These are phyloP conservation scores for Phodopus roborovskii DNA, from an alignment of 2,113 vertebrate species.

Conservation along the genomic window DNA sequence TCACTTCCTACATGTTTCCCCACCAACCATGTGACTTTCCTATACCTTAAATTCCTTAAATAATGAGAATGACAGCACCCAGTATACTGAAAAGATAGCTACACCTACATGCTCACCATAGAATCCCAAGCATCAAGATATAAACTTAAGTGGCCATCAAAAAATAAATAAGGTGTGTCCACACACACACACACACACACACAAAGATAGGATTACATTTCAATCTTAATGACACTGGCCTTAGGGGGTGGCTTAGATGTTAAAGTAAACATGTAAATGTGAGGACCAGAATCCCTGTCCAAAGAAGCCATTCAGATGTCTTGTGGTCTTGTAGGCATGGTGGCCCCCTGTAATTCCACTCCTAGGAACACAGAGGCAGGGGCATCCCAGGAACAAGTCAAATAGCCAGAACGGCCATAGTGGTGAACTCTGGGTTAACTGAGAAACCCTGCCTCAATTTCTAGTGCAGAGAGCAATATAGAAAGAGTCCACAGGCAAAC, in stretches of 20 bases:
- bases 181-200: neutral
- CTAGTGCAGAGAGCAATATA: neutral
- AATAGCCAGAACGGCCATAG: neutral
- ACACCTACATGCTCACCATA: neutral
- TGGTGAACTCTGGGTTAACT: neutral
- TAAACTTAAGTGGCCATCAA: too few species aligned
- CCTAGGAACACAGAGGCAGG: neutral
- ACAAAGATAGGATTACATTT: neutral
- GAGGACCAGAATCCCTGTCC: neutral
- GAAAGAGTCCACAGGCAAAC: neutral
- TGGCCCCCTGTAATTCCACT: neutral
- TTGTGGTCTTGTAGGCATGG: neutral
- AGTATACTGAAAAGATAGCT: neutral
- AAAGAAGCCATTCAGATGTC: neutral
- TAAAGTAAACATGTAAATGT: neutral
- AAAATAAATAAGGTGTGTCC: neutral
- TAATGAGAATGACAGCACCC: neutral
- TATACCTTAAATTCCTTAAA: neutral
- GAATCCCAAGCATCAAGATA: neutral
- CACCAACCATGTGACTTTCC: neutral
- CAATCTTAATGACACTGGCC: neutral
- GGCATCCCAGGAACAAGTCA: neutral
- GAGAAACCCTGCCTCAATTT: neutral
- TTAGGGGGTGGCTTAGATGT: neutral
- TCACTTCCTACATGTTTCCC: neutral